Base-by-base conservation (phyloP, 2,113 vertebrate species). In the Gobiocypris rarus region DNA sequence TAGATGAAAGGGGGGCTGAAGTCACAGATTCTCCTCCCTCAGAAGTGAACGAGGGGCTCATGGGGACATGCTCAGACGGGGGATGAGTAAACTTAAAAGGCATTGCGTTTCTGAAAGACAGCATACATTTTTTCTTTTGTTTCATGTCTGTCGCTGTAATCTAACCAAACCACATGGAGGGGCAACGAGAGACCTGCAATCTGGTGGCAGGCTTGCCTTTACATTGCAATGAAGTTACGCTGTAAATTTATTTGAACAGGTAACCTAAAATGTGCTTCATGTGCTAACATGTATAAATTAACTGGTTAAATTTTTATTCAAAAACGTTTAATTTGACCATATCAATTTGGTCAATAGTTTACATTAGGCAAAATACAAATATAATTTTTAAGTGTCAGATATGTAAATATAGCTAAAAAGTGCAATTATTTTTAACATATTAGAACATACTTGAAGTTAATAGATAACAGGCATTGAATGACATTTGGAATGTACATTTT, bases 131-230 rank as follows among this genome's bases (percentile, higher is more conserved):
- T 87, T 50, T 11, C 15, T 15, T 45, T 28, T 67, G 86, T 81
- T 86, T 54, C 43, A 73, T 58, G 45, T 56, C n/a, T 59, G 28
- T 17, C 74, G 78, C 79, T 82, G 87, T 74, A 87, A 86, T 88
- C 63, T 59, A 87, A 91, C 74, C 69, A 83, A 65, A 38, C 80
- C 19, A 77, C 86, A 58, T n/a, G n/a, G n/a, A n/a, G 22, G 70
- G 79, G 11, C 75, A 48, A 81, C 76, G 43, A 80, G 78, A 70
- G 70, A 69, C 65, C 41, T 84, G 81, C 78, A 83, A 86, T n/a
- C 38, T 50, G 75, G 86, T 87, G 85, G 86, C 80, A 90, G 89
- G 80, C 81, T 7, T 43, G 63, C 73, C 71, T 41, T 69, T 59
- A 56, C 43, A 76, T 58, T 76, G 77, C 63, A 78, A 82, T 71